Conservation (phyloP, 2,113 vertebrate species). For the Spheniscus mendiculus region DNA sequence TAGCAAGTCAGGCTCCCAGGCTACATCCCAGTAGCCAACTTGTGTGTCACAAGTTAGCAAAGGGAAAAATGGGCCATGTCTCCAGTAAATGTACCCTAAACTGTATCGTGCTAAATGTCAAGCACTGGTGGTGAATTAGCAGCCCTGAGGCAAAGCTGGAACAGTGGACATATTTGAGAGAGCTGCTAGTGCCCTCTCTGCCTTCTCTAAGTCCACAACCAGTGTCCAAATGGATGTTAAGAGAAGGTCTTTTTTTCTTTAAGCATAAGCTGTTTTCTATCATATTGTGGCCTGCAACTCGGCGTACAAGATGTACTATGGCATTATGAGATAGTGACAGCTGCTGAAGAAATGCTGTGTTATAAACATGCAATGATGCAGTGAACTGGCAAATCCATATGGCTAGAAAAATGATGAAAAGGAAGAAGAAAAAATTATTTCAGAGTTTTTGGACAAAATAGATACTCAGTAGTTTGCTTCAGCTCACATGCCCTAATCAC, state of each 20-base stretch:
- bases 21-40: neutral
- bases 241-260: neutral
- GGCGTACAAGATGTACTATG: conserved; percentile 26
- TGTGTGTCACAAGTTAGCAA: neutral
- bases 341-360: conserved; percentile 69
- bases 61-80: neutral
- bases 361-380: conserved; percentile 74
- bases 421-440: neutral
- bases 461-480: neutral
- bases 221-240: neutral
- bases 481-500: neutral
- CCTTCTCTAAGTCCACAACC: neutral
- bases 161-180: neutral
- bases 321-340: conserved; percentile 71
- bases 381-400: conserved; percentile 74
- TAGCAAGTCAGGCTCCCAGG: conserved; percentile 37
- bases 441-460: conserved; percentile 1
- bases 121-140: neutral
- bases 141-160: conserved; percentile 20
- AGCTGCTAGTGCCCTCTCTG: neutral
- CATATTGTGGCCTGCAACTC: conserved; percentile 47
- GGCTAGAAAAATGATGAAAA: conserved; percentile 41
- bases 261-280: conserved; percentile 55
- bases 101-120: conserved; percentile 14
- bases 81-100: neutral